Conservation (phyloP, 2,888 invertebrate species). For the Erynnis tages region DNA sequence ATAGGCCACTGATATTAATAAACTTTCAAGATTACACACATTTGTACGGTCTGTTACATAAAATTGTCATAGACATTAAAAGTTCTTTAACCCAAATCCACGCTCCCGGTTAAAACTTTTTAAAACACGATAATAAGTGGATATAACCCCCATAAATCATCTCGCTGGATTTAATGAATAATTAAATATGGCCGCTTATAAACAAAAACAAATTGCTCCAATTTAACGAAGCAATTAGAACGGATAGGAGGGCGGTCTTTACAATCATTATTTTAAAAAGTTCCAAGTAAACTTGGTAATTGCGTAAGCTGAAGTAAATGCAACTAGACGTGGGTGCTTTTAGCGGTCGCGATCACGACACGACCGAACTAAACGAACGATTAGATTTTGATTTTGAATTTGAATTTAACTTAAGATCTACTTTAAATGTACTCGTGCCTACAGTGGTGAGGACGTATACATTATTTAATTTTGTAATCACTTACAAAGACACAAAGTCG, state of each 20-base stretch:
- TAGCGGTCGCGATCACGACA: background rate
- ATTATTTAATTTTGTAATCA: too few relatives aligned
- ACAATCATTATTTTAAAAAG: constrained; percentile 23
- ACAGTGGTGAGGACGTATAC: too few relatives aligned
- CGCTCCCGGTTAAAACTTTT: constrained; percentile 21
- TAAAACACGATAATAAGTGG: constrained; percentile 23
- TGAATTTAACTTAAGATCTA: too few relatives aligned
- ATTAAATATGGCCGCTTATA: constrained; percentile 30
- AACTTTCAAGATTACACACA: too few relatives aligned
- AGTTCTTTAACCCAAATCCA: constrained; percentile 1
- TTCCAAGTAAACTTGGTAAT: constrained; percentile 23
- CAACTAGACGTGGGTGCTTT: constrained; percentile 8
- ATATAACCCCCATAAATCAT: constrained; percentile 32
- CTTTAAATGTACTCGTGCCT: too few relatives aligned
- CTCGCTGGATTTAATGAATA: constrained; percentile 32
- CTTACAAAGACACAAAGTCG: too few relatives aligned
- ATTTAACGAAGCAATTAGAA: constrained; percentile 36
- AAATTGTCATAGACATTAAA: too few relatives aligned
- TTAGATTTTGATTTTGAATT: too few relatives aligned
- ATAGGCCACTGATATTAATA: too few relatives aligned
- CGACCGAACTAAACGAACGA: background rate
- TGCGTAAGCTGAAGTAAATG: constrained; percentile 22
- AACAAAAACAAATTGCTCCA: constrained; percentile 34
- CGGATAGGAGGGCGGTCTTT: constrained; percentile 14
- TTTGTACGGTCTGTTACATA: too few relatives aligned